Evolutionary conservation across 2,888 invertebrate genomes (phyloP).

Genomic region (Dicyrtomina minuta): DNA sequence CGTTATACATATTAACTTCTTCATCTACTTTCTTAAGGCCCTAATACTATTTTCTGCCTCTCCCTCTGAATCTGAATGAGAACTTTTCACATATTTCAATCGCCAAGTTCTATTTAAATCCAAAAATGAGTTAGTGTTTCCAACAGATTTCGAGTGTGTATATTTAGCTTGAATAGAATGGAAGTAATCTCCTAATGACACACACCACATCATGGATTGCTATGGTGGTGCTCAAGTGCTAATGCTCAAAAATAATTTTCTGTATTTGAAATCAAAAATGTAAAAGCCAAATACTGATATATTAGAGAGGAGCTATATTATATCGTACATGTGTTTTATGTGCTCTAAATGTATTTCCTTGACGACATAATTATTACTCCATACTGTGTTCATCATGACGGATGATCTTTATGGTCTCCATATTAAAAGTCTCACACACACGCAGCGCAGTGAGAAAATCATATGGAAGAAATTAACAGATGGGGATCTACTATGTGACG

Average conservation of each 20-base stretch:
- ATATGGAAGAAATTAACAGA: slow-evolving; percentile 30
- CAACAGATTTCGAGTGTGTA: too few species aligned
- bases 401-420: slow-evolving; percentile 19
- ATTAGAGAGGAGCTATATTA: too few species aligned
- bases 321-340: too few species aligned
- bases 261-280: not conserved
- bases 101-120: too few species aligned
- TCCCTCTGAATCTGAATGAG: too few species aligned
- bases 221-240: not conserved
- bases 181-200: not conserved
- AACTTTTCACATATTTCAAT: too few species aligned
- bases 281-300: too few species aligned
- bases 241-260: not conserved
- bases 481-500: not conserved
- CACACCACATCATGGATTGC: not conserved
- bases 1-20: too few species aligned
- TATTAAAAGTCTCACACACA: slow-evolving; percentile 23
- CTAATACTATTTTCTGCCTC: too few species aligned
- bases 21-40: too few species aligned
- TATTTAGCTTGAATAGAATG: too few species aligned
- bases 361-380: slow-evolving; percentile 29
- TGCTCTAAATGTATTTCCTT: not conserved
- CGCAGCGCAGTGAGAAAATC: slow-evolving; percentile 19
- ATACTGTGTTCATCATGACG: slow-evolving; percentile 30
- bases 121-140: too few species aligned